These are phyloP conservation scores for Parapristionchus giblindavisi DNA, from an alignment of 2,888 invertebrate species.

Conservation along the genomic window DNA sequence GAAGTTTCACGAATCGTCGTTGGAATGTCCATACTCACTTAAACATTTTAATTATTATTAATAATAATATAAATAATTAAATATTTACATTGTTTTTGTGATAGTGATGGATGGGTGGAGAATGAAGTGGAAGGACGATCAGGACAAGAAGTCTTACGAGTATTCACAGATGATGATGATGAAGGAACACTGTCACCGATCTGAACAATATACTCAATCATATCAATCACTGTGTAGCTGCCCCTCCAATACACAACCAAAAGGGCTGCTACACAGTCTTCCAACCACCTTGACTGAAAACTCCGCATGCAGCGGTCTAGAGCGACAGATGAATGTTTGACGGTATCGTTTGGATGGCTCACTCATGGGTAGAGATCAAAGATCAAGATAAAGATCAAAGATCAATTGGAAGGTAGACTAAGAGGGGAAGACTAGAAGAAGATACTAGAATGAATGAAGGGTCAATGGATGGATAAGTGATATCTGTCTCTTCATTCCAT, in stretches of 20 bases:
- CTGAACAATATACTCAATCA: neutral
- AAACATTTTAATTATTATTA: neutral
- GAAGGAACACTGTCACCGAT: conserved; percentile 9
- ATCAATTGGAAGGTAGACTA: neutral
- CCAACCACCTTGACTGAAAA: conserved; percentile 33
- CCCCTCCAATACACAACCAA: too few species aligned
- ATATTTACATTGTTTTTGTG: neutral
- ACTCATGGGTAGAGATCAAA: neutral
- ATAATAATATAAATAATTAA: neutral
- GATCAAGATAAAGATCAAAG: neutral
- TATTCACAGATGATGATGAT: too few species aligned
- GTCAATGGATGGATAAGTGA: neutral
- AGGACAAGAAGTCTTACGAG: neutral
- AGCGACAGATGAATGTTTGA: conserved; percentile 35
- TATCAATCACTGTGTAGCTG: too few species aligned
- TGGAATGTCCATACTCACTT: conserved; percentile 22
- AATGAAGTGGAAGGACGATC: neutral
- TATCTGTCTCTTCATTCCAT: too few species aligned
- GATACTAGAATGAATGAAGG: conserved; percentile 33
- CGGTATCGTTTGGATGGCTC: conserved; percentile 12
- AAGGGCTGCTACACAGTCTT: neutral
- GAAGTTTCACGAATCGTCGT: conserved; percentile 12
- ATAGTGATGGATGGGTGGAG: conserved; percentile 7
- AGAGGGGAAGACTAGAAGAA: too few species aligned
- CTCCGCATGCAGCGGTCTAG: conserved; percentile 28